Conservation (phyloP, 2,797 vertebrate genomes). For the Nannoperca obscura region DNA sequence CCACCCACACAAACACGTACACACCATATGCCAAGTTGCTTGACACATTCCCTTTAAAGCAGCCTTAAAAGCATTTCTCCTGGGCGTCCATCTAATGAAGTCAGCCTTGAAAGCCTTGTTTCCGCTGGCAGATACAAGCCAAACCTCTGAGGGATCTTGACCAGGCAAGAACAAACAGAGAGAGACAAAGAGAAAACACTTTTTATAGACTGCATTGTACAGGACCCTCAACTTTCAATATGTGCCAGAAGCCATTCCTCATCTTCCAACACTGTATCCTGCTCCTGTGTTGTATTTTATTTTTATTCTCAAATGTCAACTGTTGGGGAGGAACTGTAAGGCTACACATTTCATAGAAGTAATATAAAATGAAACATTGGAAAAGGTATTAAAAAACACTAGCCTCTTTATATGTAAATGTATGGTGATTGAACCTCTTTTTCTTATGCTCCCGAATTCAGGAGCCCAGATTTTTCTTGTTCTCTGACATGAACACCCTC, state of each 20-base stretch:
- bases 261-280: constrained; percentile 48
- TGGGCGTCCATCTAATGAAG: constrained; percentile 80
- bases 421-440: constrained; percentile 68
- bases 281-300: constrained; percentile 60
- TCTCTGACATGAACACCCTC: constrained; percentile 31
- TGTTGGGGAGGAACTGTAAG: constrained; percentile 47
- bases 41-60: constrained; percentile 75
- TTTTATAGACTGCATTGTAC: constrained; percentile 69
- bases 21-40: constrained; percentile 64
- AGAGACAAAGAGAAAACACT: constrained; percentile 68
- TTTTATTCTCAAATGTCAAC: constrained; percentile 72
- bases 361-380: constrained; percentile 60
- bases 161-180: constrained; percentile 69
- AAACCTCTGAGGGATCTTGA: constrained; percentile 67
- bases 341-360: constrained; percentile 41
- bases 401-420: constrained; percentile 74
- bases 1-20: constrained; percentile 57
- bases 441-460: constrained; percentile 40
- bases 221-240: constrained; percentile 70
- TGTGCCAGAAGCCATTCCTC: constrained; percentile 71
- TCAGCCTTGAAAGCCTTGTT: constrained; percentile 79
- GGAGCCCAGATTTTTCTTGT: constrained; percentile 51
- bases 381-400: constrained; percentile 56
- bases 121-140: constrained; percentile 71
- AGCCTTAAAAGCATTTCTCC: constrained; percentile 76